Evolutionary conservation across 2,113 vertebrate genomes (phyloP), one percentile per base, ranked within the genome.

Genomic region (Lamprotornis superbus): DNA sequence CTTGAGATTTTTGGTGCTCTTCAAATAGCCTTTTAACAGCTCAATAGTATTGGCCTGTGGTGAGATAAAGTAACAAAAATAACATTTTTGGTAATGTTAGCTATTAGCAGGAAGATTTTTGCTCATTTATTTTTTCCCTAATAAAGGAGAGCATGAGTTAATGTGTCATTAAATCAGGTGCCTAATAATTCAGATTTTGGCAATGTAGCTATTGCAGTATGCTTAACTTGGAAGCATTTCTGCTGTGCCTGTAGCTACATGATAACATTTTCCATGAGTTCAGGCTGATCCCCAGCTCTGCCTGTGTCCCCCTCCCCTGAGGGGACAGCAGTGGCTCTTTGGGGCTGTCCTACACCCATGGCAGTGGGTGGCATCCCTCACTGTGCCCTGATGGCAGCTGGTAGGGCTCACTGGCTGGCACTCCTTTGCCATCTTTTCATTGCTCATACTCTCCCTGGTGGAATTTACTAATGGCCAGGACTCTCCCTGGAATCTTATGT

Each of bases 301-400:
- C 0, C 17, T 39, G 42, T 47, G 44, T 35, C 46, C 70, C 65
- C 7, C 18, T 50, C 7, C 14, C 8, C 28, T 11, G 53, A 19
- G 40, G 67, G 52, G 56, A 24, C 1, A 6, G 39, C 4, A 4
- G 35, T 37, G 89, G 39, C 52, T 40, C 21, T 52, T 42, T 5
- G n/a, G n/a, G 44, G 21, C 5, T 61, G 56, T 28, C 31, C 53
- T 33, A 1, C 37, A 9, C 8, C 8, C 2, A 0, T 13, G 56
- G 79, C 23, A 52, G 15, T 8, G 15, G 12, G 49, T 37, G 75
- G 53, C 17, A 20, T 67, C 42, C 64, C 30, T 69, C 28, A 2
- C 46, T 35, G 33, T 17, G 70, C 21, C 49, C 56, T 31, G 42
- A 35, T 33, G 35, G 19, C 46, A 59, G 40, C 85, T 55, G 50